These are phyloP conservation scores for Amphilophus citrinellus DNA, from an alignment of 2,113 vertebrate species.

Conservation along the genomic window DNA sequence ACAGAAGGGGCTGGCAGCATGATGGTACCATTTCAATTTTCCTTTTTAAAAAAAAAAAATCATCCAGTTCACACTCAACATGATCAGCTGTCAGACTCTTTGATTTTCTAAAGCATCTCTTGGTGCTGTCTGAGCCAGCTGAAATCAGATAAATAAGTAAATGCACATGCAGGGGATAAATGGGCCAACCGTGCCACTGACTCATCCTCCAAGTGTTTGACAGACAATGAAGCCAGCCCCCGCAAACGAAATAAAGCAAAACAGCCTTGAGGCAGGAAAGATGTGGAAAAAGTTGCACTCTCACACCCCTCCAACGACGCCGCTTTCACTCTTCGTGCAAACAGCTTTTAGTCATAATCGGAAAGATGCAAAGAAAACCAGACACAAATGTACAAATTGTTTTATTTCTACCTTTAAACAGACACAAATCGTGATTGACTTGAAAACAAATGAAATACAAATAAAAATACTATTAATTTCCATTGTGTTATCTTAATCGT, in stretches of 20 bases:
- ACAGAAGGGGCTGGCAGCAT: not conserved
- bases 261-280: not conserved
- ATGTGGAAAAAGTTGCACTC: not conserved
- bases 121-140: slow-evolving; percentile 4
- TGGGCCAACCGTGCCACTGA: slow-evolving; percentile 19
- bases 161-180: not conserved
- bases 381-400: slow-evolving; percentile 75
- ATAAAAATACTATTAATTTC: slow-evolving; percentile 67
- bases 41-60: not conserved
- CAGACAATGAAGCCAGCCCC: not conserved
- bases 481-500: slow-evolving; percentile 29
- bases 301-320: no score
- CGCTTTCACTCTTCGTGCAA: not conserved
- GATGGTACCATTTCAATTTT: not conserved
- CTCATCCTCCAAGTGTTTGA: slow-evolving; percentile 19
- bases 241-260: not conserved
- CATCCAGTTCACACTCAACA: not conserved
- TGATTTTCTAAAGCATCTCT: not conserved
- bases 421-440: slow-evolving; percentile 71
- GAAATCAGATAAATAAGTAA: slow-evolving; percentile 24
- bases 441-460: slow-evolving; percentile 73
- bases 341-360: not conserved
- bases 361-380: slow-evolving; percentile 36
- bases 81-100: not conserved
- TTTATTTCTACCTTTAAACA: slow-evolving; percentile 81